Evolutionary conservation across 1,140 invertebrate genomes (phyloP), one percentile per base, ranked within the genome.

Genomic region (Drosophila tani): DNA sequence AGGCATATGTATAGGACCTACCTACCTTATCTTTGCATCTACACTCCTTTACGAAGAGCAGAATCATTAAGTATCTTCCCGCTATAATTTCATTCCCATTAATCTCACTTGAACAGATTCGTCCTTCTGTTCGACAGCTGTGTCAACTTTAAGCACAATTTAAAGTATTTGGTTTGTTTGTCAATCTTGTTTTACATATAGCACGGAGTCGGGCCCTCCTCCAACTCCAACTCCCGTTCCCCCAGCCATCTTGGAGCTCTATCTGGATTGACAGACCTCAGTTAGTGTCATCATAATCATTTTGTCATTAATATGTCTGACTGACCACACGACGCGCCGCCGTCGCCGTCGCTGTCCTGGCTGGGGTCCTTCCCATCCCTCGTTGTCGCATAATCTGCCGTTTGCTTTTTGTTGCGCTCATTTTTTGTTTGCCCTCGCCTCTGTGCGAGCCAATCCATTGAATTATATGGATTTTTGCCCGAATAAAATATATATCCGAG

Each of bases 251-350:
- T 57, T 56, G 9, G 35, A 40, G 46, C 50, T 51, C 40, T 66
- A 65, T 73, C 67, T 35, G 59, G 69, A 80, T 74, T 80, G 69
- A 80, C 55, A 67, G 78, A 68, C 65, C 75, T 77, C 79, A 77
- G 82, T 82, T 81, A 79, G 81, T 92, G 85, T 91, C 85, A 84
- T 87, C 85, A 91, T 91, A 91, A 91, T 91, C 90, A 91, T 92
- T 91, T 91, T 84, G 90, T 87, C 90, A 91, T 92, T 86, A 91
- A 91, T 91, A 90, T 91, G 84, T 91, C 80, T 91, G 81, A 81
- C 78, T 82, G 78, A 71, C 75, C 85, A 90, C 85, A 90, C 46
- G 70, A 65, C 70, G 69, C 43, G 67, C 79, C 68, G 73, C 73
- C 53, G 35, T 59, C 59, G 64, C 51, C 45, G 32, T 47, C 53